Evolutionary conservation across 2,888 invertebrate species (phyloP).

Genomic region (Chymomyza caudatula): DNA sequence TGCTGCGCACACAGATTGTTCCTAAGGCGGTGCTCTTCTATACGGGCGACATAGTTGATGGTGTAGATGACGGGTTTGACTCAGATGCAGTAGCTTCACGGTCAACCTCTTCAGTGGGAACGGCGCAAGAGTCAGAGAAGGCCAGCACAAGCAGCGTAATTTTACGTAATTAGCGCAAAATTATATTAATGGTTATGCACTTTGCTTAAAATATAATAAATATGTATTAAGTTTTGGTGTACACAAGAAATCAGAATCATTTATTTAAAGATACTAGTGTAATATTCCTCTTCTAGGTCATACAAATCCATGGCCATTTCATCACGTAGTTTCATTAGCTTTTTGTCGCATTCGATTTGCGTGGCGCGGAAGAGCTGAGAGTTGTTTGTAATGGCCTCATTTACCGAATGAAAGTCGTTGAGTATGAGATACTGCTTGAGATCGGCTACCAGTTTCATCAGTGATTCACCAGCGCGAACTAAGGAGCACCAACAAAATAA

Average conservation of each 20-base stretch:
- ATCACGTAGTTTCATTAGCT: constrained; percentile 93
- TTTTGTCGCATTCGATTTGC: constrained; percentile 95
- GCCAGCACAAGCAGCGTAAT: not conserved
- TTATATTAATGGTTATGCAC: not conserved
- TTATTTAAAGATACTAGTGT: constrained; percentile 78
- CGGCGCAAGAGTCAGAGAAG: constrained; percentile 13
- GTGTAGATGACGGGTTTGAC: constrained; percentile 34
- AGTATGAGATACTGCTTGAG: constrained; percentile 98
- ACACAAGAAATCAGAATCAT: not conserved
- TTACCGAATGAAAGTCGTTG: constrained; percentile 98
- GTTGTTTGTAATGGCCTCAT: constrained; percentile 97
- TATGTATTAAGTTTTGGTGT: not conserved
- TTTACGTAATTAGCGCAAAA: not conserved
- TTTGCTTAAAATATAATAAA: not conserved
- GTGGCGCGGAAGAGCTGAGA: constrained; percentile 92
- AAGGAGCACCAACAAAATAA: constrained; percentile 60
- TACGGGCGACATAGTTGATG: constrained; percentile 58
- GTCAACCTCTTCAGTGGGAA: constrained; percentile 43
- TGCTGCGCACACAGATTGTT: constrained; percentile 57
- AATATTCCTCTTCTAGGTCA: constrained; percentile 78
- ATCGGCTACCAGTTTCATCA: constrained; percentile 98
- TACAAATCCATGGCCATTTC: constrained; percentile 93
- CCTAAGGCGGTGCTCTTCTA: constrained; percentile 60
- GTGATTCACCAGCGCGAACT: constrained; percentile 96
- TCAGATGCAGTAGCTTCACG: constrained; percentile 16